Evolutionary conservation across 2,888 invertebrate genomes (phyloP).

Genomic region (Ennomos fuscantarius): DNA sequence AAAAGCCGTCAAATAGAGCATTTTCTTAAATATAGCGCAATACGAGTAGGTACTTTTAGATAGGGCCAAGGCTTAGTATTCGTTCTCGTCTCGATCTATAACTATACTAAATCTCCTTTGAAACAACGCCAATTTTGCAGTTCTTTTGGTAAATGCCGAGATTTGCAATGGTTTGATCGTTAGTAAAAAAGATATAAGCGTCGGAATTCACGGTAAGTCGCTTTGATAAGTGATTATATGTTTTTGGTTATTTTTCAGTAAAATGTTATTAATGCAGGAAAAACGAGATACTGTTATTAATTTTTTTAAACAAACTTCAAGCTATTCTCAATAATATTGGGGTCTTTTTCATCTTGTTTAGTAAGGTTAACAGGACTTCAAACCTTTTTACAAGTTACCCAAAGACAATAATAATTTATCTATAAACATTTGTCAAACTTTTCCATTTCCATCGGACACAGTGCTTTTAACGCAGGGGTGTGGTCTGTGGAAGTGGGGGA

Average conservation of each 20-base stretch:
- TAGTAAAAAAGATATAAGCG: neutral
- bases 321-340: too few species aligned
- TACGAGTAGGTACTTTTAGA: neutral
- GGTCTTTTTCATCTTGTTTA: too few species aligned
- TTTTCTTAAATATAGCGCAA: too few species aligned
- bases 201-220: too few species aligned
- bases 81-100: constrained; percentile 1
- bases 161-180: constrained; percentile 3
- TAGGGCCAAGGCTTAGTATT: constrained; percentile 1
- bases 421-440: neutral
- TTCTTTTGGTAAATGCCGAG: constrained; percentile 13
- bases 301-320: too few species aligned
- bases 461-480: constrained; percentile 17
- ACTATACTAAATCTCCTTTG: constrained; percentile 13
- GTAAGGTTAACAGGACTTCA: too few species aligned
- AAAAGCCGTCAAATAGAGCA: too few species aligned
- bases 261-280: too few species aligned
- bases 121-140: constrained; percentile 31
- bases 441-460: constrained; percentile 2
- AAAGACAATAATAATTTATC: neutral
- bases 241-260: too few species aligned
- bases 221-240: too few species aligned
- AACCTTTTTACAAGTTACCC: too few species aligned
- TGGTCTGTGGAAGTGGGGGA: constrained; percentile 27
- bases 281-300: too few species aligned